phyloP scores from a whole-genome alignment of 92 coral and sea anemone species.

The Phenganax stokvisi region DNA sequence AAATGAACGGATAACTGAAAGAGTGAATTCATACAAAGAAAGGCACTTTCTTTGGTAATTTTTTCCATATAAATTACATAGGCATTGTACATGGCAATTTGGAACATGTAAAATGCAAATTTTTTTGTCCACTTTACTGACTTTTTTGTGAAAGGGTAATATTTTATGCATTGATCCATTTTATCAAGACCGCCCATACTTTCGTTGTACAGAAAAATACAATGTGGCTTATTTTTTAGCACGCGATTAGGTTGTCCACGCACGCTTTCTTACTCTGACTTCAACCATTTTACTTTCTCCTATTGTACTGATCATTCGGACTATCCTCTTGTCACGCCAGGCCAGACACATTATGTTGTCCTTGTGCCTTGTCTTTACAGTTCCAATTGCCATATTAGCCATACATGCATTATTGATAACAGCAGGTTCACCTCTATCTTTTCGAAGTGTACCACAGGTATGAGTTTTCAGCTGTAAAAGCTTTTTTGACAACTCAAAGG shows the following conservation, averaged over 20 bases:
- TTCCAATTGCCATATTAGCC: neutral
- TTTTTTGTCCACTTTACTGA: slow-evolving; percentile 33
- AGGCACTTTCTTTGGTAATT: no score
- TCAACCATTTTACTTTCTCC: slow-evolving; percentile 14
- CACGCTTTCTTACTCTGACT: slow-evolving; percentile 12
- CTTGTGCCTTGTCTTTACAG: neutral
- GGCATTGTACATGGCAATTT: no score
- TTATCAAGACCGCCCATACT: slow-evolving; percentile 49
- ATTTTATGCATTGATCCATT: slow-evolving; percentile 38
- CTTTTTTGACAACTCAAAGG: no score
- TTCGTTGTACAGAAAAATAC: slow-evolving; percentile 44
- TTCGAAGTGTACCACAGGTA: no score
- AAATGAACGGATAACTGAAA: no score
- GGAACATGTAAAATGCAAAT: neutral
- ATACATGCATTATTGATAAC: neutral
- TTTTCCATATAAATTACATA: no score
- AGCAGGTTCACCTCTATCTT: slow-evolving; percentile 6
- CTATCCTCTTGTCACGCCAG: slow-evolving; percentile 31
- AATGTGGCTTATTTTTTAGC: slow-evolving; percentile 30
- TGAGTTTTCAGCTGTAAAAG: no score
- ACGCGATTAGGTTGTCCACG: slow-evolving; percentile 9
- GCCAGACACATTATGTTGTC: slow-evolving; percentile 32
- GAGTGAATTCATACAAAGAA: no score
- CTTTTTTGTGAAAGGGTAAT: slow-evolving; percentile 28
- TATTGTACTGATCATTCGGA: slow-evolving; percentile 21